Evolutionary conservation across 2,113 vertebrate species (phyloP), one percentile per base, ranked within the genome.

Genomic region (Protomyctophum bolini): DNA sequence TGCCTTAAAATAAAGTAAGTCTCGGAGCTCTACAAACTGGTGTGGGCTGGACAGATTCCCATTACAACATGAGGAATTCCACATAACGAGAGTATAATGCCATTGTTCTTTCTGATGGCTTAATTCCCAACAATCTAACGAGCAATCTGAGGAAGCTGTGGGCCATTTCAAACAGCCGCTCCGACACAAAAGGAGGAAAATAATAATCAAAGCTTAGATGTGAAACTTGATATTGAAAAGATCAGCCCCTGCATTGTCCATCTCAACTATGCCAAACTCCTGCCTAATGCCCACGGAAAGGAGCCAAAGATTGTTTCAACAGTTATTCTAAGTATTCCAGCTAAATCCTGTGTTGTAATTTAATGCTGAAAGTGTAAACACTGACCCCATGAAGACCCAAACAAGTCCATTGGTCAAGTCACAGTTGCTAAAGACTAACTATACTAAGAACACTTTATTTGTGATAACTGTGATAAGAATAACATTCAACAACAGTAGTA

Each of bases 261-360:
- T 14, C 58, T 41, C 52, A 64, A 54, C 56, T 14, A 7, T 0
- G 33, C 55, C 11, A 54, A 66, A 50, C 48, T 59, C 54, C 46
- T 8, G 14, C 45, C 51, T 63, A 69, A 78, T 71, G 70, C 75
- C 68, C 6, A 63, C 15, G 60, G 67, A 81, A 72, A 68, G 58
- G 41, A 41, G 60, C 72, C 59, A 63, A 41, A 41, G 33, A 67
- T 60, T 61, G 75, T 79, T 82, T 70, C 8, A 68, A 62, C 68
- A 69, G 60, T 58, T 33, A 70, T 81, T 81, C 45, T 1, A 63
- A 71, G 66, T 60, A 76, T 79, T 80, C 33, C 21, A 58, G 70
- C 57, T 52, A 60, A 80, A 66, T 14, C 11, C n/a, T 55, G 33
- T 6, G 33, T 41, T 41, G 2, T 41, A 6, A 41, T 41, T 6